Conservation (phyloP, 2,888 invertebrate genomes). For the Blastobasis lacticolella region DNA sequence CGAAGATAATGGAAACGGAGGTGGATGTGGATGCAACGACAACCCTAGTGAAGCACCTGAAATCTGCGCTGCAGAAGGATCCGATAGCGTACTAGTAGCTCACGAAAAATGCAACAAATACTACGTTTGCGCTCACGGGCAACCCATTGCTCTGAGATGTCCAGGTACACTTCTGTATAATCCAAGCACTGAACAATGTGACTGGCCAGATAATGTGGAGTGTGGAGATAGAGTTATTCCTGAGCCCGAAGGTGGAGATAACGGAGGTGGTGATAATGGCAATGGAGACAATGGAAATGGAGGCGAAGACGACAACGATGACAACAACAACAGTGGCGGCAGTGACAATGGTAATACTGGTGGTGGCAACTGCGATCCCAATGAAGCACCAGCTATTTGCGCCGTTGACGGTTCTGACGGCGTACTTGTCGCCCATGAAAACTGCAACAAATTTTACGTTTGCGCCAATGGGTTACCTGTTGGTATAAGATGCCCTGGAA, state of each 20-base stretch:
- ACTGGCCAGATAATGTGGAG: conserved; percentile 17
- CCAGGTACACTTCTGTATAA: conserved; percentile 19
- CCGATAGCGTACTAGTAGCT: conserved; percentile 28
- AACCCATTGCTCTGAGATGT: conserved; percentile 19
- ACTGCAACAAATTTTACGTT: conserved; percentile 31
- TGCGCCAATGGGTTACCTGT: conserved; percentile 21
- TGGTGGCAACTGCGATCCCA: conserved; percentile 20
- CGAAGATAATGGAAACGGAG: conserved; percentile 1
- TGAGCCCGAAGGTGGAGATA: not conserved
- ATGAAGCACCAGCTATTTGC: conserved; percentile 28
- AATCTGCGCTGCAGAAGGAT: conserved; percentile 26
- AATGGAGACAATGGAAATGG: not conserved
- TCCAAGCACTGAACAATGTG: conserved; percentile 8
- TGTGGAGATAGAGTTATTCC: conserved; percentile 22
- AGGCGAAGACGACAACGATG: not conserved
- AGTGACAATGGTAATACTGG: conserved; percentile 32
- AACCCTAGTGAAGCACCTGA: conserved; percentile 27
- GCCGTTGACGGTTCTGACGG: conserved; percentile 23
- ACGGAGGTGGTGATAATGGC: not conserved
- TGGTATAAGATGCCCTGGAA: conserved; percentile 13
- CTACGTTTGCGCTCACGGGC: conserved; percentile 22
- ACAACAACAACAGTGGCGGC: conserved; percentile 20
- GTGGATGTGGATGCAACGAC: conserved; percentile 14
- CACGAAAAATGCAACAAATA: conserved; percentile 33
- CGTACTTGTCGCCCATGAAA: conserved; percentile 28